Conservation (phyloP, 2,113 vertebrate species). For the Odocoileus hemionus region DNA sequence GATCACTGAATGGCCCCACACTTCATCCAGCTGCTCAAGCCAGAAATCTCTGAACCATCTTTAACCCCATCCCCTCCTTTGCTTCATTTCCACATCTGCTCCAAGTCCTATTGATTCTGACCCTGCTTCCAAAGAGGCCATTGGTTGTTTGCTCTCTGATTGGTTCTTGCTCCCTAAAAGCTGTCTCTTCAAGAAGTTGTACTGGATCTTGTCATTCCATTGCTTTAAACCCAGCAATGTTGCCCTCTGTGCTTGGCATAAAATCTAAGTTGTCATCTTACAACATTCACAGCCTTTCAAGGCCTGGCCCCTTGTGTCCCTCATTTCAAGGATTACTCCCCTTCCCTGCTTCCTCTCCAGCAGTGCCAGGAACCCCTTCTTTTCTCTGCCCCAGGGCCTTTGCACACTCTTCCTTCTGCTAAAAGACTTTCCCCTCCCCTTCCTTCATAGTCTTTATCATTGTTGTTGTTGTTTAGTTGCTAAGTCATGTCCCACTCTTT, state of each 20-base stretch:
- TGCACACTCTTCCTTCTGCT: background rate
- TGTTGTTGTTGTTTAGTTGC: background rate
- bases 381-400: background rate
- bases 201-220: background rate
- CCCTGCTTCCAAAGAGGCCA: background rate
- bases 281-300: background rate
- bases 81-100: background rate
- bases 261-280: background rate
- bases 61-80: fast-evolving
- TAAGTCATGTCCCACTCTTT: background rate
- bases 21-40: background rate
- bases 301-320: background rate
- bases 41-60: background rate
- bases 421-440: background rate
- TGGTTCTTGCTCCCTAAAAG: background rate
- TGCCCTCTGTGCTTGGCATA: background rate
- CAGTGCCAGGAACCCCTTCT: background rate
- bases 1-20: background rate
- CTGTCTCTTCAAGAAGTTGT: background rate
- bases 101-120: too few species aligned
- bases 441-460: background rate
- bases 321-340: background rate
- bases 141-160: background rate
- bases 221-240: background rate
- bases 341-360: background rate